Conservation (phyloP, 2,113 vertebrate species). For the Anguilla japonica region DNA sequence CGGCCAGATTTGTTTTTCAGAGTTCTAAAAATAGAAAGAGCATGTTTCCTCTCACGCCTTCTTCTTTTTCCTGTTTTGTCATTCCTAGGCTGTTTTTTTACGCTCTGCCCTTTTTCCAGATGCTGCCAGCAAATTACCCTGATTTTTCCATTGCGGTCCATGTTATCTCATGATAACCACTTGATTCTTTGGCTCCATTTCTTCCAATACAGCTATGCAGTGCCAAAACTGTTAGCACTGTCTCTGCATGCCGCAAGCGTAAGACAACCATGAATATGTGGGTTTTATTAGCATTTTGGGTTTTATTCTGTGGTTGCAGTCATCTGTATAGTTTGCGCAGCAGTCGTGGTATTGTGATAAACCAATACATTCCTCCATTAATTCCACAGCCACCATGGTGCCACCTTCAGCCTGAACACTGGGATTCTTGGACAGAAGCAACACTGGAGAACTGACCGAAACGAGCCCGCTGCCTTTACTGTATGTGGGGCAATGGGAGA, state of each 20-base stretch:
- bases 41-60: slow-evolving; percentile 17
- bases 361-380: background rate
- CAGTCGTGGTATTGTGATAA: background rate
- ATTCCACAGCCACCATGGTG: background rate
- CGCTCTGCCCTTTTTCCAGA: slow-evolving; percentile 8
- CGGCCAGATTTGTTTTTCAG: background rate
- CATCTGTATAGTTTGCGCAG: background rate
- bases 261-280: background rate
- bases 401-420: background rate
- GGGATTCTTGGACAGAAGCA: background rate
- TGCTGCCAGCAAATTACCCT: background rate
- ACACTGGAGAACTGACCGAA: background rate
- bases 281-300: background rate
- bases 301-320: background rate
- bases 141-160: background rate
- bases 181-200: background rate
- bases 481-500: background rate
- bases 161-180: background rate
- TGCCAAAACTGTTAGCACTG: background rate
- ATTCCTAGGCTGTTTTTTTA: slow-evolving; percentile 19
- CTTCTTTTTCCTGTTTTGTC: slow-evolving; percentile 20
- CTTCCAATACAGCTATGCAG: background rate
- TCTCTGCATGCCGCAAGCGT: background rate
- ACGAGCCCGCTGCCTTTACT: background rate
- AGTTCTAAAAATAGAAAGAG: slow-evolving; percentile 13